Conservation (phyloP, 2,888 invertebrate species). For the Colostygia pectinataria region DNA sequence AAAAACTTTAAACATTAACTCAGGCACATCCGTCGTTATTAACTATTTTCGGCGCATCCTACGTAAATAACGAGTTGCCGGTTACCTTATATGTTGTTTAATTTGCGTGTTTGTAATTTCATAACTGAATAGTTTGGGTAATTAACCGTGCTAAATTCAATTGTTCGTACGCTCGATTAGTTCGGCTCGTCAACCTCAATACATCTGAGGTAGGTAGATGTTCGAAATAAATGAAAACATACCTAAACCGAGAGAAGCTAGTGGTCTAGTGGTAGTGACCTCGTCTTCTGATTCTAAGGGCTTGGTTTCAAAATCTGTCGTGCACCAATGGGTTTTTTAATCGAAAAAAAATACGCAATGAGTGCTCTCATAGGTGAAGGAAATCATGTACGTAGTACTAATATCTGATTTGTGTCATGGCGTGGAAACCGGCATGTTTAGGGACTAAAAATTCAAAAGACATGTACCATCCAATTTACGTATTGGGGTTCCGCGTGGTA, state of each 20-base stretch:
- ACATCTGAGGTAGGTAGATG: conserved; percentile 3
- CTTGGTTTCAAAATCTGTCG: too few species aligned
- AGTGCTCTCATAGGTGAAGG: too few species aligned
- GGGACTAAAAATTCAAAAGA: too few species aligned
- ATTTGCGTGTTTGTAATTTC: conserved; percentile 11
- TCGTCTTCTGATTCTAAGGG: too few species aligned
- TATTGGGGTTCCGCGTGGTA: too few species aligned
- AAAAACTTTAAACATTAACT: conserved; percentile 12
- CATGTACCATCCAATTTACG: too few species aligned
- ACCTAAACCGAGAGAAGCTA: background rate
- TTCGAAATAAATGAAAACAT: conserved; percentile 4
- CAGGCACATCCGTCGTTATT: conserved; percentile 13
- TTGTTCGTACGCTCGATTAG: conserved; percentile 25
- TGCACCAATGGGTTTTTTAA: too few species aligned
- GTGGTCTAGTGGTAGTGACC: too few species aligned
- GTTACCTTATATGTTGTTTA: conserved; percentile 13
- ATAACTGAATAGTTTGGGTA: conserved; percentile 10
- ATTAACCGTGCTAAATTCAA: conserved; percentile 23
- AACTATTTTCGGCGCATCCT: conserved; percentile 11
- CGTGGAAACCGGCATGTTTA: too few species aligned
- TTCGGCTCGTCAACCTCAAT: conserved; percentile 1
- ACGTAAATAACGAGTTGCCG: conserved; percentile 11
- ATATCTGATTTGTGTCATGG: too few species aligned
- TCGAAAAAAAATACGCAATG: too few species aligned
- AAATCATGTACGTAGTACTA: too few species aligned